These are phyloP conservation scores for Euura saliciscinereae DNA, from an alignment of 1,140 invertebrate species.

Conservation along the genomic window DNA sequence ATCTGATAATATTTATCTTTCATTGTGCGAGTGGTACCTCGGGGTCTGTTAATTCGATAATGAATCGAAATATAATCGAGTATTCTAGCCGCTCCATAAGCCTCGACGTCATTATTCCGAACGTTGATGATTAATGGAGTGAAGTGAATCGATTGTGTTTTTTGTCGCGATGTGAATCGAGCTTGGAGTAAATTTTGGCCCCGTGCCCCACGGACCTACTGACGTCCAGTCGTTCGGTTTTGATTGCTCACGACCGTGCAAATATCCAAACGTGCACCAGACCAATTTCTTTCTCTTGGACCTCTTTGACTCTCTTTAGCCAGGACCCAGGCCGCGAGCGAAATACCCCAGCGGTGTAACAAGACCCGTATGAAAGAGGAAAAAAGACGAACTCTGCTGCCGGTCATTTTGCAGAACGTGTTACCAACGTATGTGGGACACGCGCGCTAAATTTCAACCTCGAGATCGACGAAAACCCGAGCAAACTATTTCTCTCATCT, in stretches of 20 bases:
- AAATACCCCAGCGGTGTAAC: background rate
- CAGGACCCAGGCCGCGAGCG: background rate
- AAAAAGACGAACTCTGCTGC: background rate
- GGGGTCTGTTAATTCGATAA: background rate
- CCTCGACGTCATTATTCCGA: no score
- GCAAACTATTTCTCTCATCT: background rate
- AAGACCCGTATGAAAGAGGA: background rate
- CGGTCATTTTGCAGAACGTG: no score
- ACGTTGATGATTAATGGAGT: no score
- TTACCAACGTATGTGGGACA: no score
- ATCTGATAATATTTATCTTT: background rate
- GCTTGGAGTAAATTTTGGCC: constrained; percentile 31
- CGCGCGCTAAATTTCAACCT: no score
- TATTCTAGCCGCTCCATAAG: no score
- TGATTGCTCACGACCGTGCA: constrained; percentile 26
- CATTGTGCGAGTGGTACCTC: background rate
- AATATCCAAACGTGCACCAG: constrained; percentile 7
- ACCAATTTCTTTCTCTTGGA: constrained; percentile 18
- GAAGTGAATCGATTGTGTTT: no score
- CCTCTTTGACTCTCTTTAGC: background rate
- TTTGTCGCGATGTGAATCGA: no score
- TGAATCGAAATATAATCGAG: constrained; percentile 2
- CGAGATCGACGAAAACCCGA: no score
- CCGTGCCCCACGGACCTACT: constrained; percentile 48
- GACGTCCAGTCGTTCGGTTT: constrained; percentile 31